Percentiles rank a stretch among this genome's conserved stretches.
Evolutionary conservation across 2,888 invertebrate genomes (phyloP).

Genomic region (Drosophila buzzatii): DNA sequence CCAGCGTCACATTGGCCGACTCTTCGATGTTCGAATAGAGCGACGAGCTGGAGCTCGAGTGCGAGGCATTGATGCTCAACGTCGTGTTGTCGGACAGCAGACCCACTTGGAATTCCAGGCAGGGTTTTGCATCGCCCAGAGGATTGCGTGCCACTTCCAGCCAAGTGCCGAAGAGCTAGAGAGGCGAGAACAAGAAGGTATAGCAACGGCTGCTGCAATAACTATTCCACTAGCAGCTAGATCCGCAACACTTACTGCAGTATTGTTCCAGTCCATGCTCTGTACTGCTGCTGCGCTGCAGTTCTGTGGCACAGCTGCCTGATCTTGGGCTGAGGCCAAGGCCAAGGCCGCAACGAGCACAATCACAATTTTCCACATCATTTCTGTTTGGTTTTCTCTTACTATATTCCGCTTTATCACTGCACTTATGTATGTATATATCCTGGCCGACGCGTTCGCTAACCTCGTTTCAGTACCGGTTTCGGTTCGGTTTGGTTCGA

Average conservation of each 20-base stretch:
- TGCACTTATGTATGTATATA: slow-evolving; percentile 6
- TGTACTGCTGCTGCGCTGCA: slow-evolving; percentile 15
- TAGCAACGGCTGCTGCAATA: not conserved
- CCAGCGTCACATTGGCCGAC: slow-evolving; percentile 36
- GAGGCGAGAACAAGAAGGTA: slow-evolving; percentile 3
- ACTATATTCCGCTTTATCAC: slow-evolving; percentile 14
- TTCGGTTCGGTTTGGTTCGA: slow-evolving; percentile 53
- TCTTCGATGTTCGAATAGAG: slow-evolving; percentile 28
- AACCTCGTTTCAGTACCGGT: not conserved
- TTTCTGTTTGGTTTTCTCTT: slow-evolving; percentile 26
- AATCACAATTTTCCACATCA: slow-evolving; percentile 66
- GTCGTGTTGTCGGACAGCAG: slow-evolving; percentile 33
- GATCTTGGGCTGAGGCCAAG: slow-evolving; percentile 25
- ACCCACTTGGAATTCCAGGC: slow-evolving; percentile 25
- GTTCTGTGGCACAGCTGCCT: not conserved
- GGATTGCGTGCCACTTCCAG: slow-evolving; percentile 66
- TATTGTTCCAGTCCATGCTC: slow-evolving; percentile 49
- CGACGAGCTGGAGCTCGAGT: slow-evolving; percentile 40
- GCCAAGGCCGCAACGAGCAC: slow-evolving; percentile 41
- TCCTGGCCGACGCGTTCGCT: slow-evolving; percentile 17
- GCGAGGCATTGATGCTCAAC: slow-evolving; percentile 36
- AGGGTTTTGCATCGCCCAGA: slow-evolving; percentile 28
- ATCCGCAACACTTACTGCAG: slow-evolving; percentile 49
- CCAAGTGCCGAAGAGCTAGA: slow-evolving; percentile 58
- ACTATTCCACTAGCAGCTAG: not conserved